Evolutionary conservation across 2,888 invertebrate genomes (phyloP).

Genomic region (Salticus scenicus): DNA sequence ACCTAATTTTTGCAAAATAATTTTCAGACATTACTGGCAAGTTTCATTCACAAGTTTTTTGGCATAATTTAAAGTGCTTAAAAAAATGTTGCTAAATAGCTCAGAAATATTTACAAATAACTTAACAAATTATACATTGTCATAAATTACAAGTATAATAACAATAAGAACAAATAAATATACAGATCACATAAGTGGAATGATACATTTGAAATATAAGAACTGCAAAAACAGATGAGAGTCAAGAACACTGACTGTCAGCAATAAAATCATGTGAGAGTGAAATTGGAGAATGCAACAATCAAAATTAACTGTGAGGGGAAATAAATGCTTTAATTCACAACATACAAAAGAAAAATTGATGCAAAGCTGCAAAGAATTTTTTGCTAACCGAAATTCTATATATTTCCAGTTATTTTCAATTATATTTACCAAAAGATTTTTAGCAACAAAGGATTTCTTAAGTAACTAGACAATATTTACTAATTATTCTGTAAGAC

Average conservation of each 20-base stretch:
- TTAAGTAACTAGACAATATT: too few species aligned
- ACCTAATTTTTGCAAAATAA: not conserved
- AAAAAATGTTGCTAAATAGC: not conserved
- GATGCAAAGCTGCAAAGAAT: too few species aligned
- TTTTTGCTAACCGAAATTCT: too few species aligned
- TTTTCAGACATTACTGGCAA: not conserved
- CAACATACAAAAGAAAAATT: too few species aligned
- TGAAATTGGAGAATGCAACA: too few species aligned
- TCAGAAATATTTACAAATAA: conserved; percentile 49
- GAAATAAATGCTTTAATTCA: too few species aligned
- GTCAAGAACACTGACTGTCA: not conserved
- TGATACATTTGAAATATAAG: conserved; percentile 5
- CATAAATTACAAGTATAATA: conserved; percentile 21
- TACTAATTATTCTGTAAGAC: too few species aligned
- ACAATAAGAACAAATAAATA: conserved; percentile 21
- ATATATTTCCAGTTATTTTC: too few species aligned
- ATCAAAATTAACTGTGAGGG: too few species aligned
- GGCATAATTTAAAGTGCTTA: not conserved
- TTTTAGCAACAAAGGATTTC: too few species aligned
- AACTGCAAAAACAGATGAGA: not conserved
- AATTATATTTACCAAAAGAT: too few species aligned
- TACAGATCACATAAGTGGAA: conserved; percentile 45
- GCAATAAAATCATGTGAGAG: not conserved
- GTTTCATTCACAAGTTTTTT: not conserved
- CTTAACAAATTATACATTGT: conserved; percentile 40